A percentile compares a stretch with the other conserved stretches of the same genome.
Conservation (phyloP, 2,888 invertebrate species). For the Branchipolynoe longqiensis region DNA sequence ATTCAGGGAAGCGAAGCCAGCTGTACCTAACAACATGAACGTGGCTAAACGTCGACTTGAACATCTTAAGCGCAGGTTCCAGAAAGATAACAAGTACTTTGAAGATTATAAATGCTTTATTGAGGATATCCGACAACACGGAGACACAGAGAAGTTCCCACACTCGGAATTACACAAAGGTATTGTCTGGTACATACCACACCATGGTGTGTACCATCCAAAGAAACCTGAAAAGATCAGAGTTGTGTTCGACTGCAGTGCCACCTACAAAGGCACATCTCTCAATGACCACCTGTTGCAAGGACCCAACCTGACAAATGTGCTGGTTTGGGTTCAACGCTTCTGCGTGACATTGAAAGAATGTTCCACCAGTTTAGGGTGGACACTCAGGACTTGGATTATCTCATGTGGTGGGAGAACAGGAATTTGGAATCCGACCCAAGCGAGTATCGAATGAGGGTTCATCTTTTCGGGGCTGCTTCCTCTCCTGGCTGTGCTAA, state of each 20-base stretch:
- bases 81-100: neutral
- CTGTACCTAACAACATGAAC: conserved; percentile 50
- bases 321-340: conserved; percentile 59
- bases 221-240: conserved; percentile 60
- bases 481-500: conserved; percentile 58
- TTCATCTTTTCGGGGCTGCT: conserved; percentile 58
- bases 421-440: neutral
- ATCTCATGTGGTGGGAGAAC: conserved; percentile 63
- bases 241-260: conserved; percentile 65
- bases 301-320: conserved; percentile 64
- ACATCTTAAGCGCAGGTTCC: neutral
- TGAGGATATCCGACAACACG: neutral
- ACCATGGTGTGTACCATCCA: conserved; percentile 60
- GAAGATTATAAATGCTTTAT: conserved; percentile 49
- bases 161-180: neutral
- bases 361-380: conserved; percentile 66
- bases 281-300: conserved; percentile 62
- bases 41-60: neutral
- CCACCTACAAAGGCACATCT: conserved; percentile 58
- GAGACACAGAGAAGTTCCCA: conserved; percentile 49
- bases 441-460: conserved; percentile 57
- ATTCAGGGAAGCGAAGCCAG: conserved; percentile 3
- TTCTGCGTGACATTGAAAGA: conserved; percentile 65
- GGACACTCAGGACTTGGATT: conserved; percentile 51
- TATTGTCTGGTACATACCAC: conserved; percentile 57